These are phyloP conservation scores for Girardia tigrina DNA, from an alignment of 2,888 invertebrate species.

Conservation along the genomic window DNA sequence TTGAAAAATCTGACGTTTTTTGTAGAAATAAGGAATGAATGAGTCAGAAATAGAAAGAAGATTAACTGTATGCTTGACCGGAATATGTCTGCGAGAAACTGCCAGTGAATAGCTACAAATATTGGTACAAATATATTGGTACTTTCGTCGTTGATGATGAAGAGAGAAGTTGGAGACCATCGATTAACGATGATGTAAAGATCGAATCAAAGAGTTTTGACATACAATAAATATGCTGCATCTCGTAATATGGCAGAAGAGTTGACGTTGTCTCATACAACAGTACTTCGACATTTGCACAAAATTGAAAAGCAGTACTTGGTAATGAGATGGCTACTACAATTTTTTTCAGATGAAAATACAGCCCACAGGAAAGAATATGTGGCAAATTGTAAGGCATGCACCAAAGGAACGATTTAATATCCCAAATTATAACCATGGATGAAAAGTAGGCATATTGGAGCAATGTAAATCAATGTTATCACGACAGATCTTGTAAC, in stretches of 20 bases:
- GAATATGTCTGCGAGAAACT: neutral
- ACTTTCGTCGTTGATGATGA: neutral
- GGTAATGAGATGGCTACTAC: neutral
- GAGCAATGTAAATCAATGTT: too few relatives aligned
- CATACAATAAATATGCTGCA: neutral
- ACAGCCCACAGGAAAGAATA: neutral
- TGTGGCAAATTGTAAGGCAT: neutral
- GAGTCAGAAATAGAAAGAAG: neutral
- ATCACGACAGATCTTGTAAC: too few relatives aligned
- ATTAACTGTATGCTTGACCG: neutral
- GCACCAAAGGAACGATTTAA: neutral
- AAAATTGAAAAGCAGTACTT: conserved; percentile 14
- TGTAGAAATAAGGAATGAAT: neutral
- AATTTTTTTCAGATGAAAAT: neutral
- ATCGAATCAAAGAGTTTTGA: neutral
- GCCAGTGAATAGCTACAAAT: neutral
- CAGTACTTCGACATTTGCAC: neutral
- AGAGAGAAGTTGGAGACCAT: neutral
- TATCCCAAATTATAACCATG: too few relatives aligned
- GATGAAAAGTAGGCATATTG: too few relatives aligned
- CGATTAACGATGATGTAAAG: neutral
- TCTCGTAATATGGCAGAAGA: conserved; percentile 20
- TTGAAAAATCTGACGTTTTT: neutral
- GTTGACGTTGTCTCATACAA: neutral
- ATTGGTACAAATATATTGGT: neutral